Evolutionary conservation across 2,888 invertebrate species (phyloP), one percentile per base, ranked within the genome.

Genomic region (Lochmaea capreae): DNA sequence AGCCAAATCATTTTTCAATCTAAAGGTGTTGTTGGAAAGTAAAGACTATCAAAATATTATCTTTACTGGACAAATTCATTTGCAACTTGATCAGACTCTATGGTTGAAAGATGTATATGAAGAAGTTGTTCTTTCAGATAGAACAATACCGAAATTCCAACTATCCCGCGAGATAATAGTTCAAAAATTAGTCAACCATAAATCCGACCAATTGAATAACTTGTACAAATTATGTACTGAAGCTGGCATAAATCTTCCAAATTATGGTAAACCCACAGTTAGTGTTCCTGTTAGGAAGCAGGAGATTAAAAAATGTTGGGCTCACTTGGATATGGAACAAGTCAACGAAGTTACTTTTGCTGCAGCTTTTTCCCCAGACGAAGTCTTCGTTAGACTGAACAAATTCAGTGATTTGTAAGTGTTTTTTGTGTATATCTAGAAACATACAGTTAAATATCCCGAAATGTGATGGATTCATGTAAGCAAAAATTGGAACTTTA

Each of bases 91-190:
- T 0, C 89, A 91, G 75, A 90, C 89, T 0, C 82, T 94, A 52
- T 93, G 93, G 89, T 87, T 94, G 1, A 89, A 92, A 68, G 90
- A 91, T 3, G 83, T 94, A 54, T 89, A 90, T 74, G 89, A 90
- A 76, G 88, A 90, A 72, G 84, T 93, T 26, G 83, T 87, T 0
- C 85, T 88, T 4, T 78, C 88, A 2, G 88, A 89, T 68, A 87
- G 89, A 79, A 85, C 87, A 0, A 89, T 92, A n/a, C 76, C 78
- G 0, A 89, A 89, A 76, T 86, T 89, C 43, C 89, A 90, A 79
- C 85, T 93, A 12, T 89, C 89, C 76, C 85, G 87, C 16, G 87
- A 89, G 78, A 85, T 93, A 10, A 78, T 91, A 33, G 82, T 86
- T 11, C 84, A 86, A 58, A 84, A 88, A 49, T 85, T 88, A 66